A percentile compares a stretch with the other conserved stretches of the same genome.
Evolutionary conservation across 1,140 invertebrate species (phyloP).

Genomic region (Megalonaias nervosa): DNA sequence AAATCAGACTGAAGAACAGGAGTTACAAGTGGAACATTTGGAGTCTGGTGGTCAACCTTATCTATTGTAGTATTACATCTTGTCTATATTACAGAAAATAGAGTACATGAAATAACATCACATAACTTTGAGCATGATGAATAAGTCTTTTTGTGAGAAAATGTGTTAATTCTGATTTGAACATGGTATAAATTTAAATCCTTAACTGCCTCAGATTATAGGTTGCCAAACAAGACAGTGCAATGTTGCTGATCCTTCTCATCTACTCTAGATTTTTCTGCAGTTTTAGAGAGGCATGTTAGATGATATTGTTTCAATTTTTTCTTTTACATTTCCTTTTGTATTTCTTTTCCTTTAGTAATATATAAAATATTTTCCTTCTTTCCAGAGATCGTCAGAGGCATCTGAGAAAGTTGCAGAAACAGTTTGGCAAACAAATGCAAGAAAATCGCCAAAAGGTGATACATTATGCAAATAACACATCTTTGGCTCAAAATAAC

Average conservation of each 20-base stretch:
- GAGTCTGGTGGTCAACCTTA: too few relatives aligned
- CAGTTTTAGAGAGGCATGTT: background rate
- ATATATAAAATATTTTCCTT: conserved; percentile 2
- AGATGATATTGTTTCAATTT: background rate
- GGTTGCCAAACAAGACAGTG: background rate
- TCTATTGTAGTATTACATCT: too few relatives aligned
- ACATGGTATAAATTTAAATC: too few relatives aligned
- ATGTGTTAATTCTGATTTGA: too few relatives aligned
- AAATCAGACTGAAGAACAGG: background rate
- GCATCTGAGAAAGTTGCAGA: conserved; percentile 84
- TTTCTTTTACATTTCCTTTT: background rate
- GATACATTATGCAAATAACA: background rate
- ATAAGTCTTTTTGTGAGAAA: too few relatives aligned
- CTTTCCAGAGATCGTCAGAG: conserved; percentile 78
- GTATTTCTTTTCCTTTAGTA: background rate
- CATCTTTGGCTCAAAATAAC: too few relatives aligned
- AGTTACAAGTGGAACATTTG: background rate
- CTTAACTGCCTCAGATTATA: background rate
- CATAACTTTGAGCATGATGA: too few relatives aligned
- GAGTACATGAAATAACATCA: too few relatives aligned
- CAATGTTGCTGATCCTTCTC: background rate
- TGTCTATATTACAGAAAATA: too few relatives aligned
- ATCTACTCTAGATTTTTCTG: background rate
- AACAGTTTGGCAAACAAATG: conserved; percentile 83
- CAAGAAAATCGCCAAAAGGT: conserved; percentile 76